These are phyloP conservation scores for Sabatieria punctata DNA, from an alignment of 2,888 invertebrate genomes.

Conservation along the genomic window DNA sequence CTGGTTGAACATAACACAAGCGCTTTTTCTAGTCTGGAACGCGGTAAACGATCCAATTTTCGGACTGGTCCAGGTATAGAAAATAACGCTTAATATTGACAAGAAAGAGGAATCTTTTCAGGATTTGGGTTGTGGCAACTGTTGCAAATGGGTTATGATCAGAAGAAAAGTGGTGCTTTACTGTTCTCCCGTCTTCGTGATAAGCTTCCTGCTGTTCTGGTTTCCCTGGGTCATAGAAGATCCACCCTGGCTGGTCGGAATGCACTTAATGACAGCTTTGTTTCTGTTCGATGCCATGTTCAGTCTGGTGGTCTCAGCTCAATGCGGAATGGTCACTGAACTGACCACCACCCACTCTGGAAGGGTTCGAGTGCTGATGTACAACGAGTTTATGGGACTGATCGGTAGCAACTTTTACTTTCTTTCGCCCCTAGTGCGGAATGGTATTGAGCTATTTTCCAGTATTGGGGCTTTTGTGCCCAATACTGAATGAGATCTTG, in stretches of 20 bases:
- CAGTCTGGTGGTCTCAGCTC: conserved; percentile 29
- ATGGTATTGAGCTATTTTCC: too few relatives aligned
- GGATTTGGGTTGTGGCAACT: not conserved
- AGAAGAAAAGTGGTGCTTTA: conserved; percentile 29
- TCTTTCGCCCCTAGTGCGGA: too few relatives aligned
- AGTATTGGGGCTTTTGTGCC: too few relatives aligned
- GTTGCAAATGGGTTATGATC: conserved; percentile 18
- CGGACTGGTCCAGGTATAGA: conserved; percentile 27
- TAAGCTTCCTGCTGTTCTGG: conserved; percentile 27
- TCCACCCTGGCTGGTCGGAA: conserved; percentile 22
- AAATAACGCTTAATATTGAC: not conserved
- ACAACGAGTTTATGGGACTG: conserved; percentile 20
- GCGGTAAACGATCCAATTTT: conserved; percentile 33
- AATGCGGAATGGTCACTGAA: conserved; percentile 30
- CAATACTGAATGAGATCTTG: too few relatives aligned
- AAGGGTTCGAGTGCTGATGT: conserved; percentile 22
- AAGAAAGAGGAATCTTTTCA: too few relatives aligned
- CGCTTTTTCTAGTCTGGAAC: conserved; percentile 31
- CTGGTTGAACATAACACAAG: conserved; percentile 30
- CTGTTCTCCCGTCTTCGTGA: conserved; percentile 26
- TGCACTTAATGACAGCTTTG: conserved; percentile 27
- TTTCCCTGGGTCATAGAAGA: conserved; percentile 24
- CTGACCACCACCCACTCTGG: conserved; percentile 22
- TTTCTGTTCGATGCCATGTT: conserved; percentile 32
- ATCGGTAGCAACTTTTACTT: too few relatives aligned